A percentile compares a stretch with the other conserved stretches of the same genome.
Conservation (phyloP, 2,113 vertebrate genomes). For the Thalassarche chlororhynchos region DNA sequence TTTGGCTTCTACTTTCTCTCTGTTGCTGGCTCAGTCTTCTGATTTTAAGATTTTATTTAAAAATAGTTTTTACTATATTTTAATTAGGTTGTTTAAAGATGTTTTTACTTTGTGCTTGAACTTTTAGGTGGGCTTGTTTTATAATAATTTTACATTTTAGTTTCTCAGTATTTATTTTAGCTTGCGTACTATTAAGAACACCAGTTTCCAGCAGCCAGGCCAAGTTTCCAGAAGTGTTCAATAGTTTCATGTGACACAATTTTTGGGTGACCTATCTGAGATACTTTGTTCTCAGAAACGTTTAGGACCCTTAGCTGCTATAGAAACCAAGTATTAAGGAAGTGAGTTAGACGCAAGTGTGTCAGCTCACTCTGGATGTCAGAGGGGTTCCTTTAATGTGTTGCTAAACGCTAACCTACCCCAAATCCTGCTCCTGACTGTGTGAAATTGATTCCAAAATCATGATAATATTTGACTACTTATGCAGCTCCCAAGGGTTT, state of each 20-base stretch:
- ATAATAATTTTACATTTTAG: conserved; percentile 15
- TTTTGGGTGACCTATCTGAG: conserved; percentile 41
- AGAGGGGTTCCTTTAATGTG: neutral
- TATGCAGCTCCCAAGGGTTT: neutral
- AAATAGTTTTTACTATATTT: conserved; percentile 54
- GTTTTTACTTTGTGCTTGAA: conserved; percentile 40
- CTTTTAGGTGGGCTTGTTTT: conserved; percentile 21
- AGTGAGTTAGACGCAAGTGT: neutral
- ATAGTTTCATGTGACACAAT: conserved; percentile 35
- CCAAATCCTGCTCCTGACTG: neutral
- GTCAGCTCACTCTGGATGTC: neutral
- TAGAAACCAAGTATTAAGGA: neutral
- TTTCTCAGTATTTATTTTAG: conserved; percentile 48
- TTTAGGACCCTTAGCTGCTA: neutral
- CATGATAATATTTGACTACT: neutral
- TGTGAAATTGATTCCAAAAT: neutral
- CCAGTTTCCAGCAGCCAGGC: conserved; percentile 40
- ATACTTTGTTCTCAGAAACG: conserved; percentile 1
- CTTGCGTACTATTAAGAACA: neutral
- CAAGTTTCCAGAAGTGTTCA: conserved; percentile 59
- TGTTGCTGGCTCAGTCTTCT: neutral
- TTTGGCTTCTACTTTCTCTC: conserved; percentile 20
- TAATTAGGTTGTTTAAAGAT: conserved; percentile 54
- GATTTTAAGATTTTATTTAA: conserved; percentile 32
- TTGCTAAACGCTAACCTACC: neutral